Base-by-base conservation (phyloP, 2,888 invertebrate genomes). In the Itoplectis maculator region DNA sequence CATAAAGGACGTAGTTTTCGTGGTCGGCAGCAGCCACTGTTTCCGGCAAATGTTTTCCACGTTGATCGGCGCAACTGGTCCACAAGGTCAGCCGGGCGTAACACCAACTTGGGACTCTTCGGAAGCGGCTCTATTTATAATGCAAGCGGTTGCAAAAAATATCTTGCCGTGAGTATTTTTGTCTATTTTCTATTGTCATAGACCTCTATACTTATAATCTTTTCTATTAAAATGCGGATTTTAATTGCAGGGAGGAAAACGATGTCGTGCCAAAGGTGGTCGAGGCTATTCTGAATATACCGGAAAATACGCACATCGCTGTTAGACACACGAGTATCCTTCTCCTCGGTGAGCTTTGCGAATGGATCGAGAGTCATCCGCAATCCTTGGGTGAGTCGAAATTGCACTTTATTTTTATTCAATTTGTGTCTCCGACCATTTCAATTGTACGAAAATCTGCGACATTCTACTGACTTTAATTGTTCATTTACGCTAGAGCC, bases 1-100 rank as follows among this genome's bases (percentile, higher is more conserved):
- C 78, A 97, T 99, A 84, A 98, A 98, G 92, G 99, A 99, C 92
- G 97, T 99, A 61, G 97, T 98, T 54, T 99, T 99, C 93, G 97
- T 99, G 74, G 97, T 99, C 83, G 98, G 99, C 0, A 98, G 98
- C 40, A 96, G 97, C 82, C 96, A 96, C 42, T 98, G 98, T 92
- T 98, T 99, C 93, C 95, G 96, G 75, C 98, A 98, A 94, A 98
- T 98, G 97, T 97, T 97, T 91, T 92, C 96, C 0, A 95, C 96
- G 70, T 94, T 99, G 37, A 91, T 90, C 2, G 90, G 89, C 45
- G 90, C 86, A 9, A 84, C 87, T 49, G 89, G 89, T 13, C 85
- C 89, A 1, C 90, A 90, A 51, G 90, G 90, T 23, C 89, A 90
- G 84, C 84, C 88, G 37, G 93, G 93, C 85, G 96, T 96, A 87